Conservation (phyloP, 2,797 vertebrate genomes). For the Gastrophryne carolinensis region DNA sequence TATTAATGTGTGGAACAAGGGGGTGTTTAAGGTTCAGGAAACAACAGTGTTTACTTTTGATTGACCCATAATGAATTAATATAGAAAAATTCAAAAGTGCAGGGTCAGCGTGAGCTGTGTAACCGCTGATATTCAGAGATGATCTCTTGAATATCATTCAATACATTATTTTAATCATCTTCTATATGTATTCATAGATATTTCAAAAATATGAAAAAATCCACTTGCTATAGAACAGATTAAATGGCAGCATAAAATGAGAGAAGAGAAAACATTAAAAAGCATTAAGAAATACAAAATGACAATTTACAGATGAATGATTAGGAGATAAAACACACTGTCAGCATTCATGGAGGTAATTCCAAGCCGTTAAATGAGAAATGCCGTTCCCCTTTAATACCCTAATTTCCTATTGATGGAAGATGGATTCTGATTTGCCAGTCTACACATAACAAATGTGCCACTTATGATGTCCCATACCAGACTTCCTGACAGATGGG, state of each 20-base stretch:
- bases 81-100: too few species aligned
- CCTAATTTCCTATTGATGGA: constrained; percentile 38
- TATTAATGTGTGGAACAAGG: too few species aligned
- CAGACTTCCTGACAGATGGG: not conserved
- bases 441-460: constrained; percentile 22
- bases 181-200: constrained; percentile 11
- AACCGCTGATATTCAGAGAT: not conserved
- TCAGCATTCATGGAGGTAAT: constrained; percentile 39
- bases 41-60: too few species aligned
- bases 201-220: constrained; percentile 3
- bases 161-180: not conserved
- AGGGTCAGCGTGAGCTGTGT: too few species aligned
- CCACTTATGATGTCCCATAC: not conserved
- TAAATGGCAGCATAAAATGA: constrained; percentile 4
- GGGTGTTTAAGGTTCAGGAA: too few species aligned
- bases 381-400: constrained; percentile 18
- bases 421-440: constrained; percentile 17
- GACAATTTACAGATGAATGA: constrained; percentile 41
- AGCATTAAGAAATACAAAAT: constrained; percentile 27
- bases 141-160: constrained; percentile 14
- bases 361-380: constrained; percentile 35
- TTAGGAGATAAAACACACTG: constrained; percentile 34
- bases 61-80: too few species aligned
- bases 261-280: constrained; percentile 26
- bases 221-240: not conserved